Percentiles rank a stretch among this genome's conserved stretches.
These are phyloP conservation scores for Cyrtonyx montezumae DNA, from an alignment of 2,113 vertebrate genomes.

Conservation along the genomic window DNA sequence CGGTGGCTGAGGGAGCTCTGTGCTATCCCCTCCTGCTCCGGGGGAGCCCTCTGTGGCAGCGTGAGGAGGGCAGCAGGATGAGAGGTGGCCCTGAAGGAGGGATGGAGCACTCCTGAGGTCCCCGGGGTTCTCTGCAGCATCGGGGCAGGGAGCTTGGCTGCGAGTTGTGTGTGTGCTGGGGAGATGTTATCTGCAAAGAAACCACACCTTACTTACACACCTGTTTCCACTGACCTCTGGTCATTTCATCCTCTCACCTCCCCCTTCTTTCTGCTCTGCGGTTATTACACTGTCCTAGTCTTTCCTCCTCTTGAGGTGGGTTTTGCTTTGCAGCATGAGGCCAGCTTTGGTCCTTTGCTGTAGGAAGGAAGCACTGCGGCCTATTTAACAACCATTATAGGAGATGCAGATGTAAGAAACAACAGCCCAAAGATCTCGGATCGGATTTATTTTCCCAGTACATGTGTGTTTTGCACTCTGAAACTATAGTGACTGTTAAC, in stretches of 20 bases:
- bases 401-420: neutral
- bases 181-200: neutral
- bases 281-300: fast-evolving
- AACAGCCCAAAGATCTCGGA: fast-evolving
- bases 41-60: too few relatives aligned
- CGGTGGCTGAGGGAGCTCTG: neutral
- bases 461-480: neutral
- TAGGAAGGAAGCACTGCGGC: fast-evolving
- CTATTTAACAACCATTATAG: fast-evolving
- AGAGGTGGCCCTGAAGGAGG: neutral
- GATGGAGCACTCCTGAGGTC: fast-evolving
- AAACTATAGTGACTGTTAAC: neutral
- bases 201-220: fast-evolving
- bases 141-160: neutral
- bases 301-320: neutral
- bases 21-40: too few relatives aligned
- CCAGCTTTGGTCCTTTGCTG: neutral
- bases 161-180: fast-evolving
- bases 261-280: neutral
- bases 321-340: neutral
- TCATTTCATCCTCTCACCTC: fast-evolving
- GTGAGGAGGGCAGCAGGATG: neutral
- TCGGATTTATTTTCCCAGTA: neutral
- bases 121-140: neutral
- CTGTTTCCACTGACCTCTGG: fast-evolving